Percentiles rank a stretch among this genome's conserved stretches.
phyloP scores from a whole-genome alignment of 2,797 vertebrate species.

The Myoxocephalus aenaeus region DNA sequence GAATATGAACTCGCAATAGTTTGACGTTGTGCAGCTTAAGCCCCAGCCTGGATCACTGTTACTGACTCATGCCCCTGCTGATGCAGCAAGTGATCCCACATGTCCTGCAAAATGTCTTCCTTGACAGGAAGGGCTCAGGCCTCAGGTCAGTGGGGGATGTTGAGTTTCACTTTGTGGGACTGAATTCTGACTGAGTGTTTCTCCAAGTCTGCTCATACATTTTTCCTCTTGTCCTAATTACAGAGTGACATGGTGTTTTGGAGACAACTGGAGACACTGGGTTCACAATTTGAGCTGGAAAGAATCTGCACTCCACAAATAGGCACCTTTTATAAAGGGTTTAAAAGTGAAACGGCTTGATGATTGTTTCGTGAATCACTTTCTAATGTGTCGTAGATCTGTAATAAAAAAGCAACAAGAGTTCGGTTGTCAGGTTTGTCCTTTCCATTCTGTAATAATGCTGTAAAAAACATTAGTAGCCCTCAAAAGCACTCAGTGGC shows the following conservation, averaged over 20 bases:
- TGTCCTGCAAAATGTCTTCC: slow-evolving; percentile 57
- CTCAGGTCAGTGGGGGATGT: slow-evolving; percentile 34
- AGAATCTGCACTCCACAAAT: not conserved
- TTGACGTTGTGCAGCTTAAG: slow-evolving; percentile 63
- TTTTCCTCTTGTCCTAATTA: not conserved
- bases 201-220: slow-evolving; percentile 10
- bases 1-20: slow-evolving; percentile 35
- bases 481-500: not conserved
- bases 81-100: slow-evolving; percentile 58
- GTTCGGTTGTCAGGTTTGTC: not conserved
- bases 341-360: not conserved
- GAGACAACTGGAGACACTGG: not conserved
- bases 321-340: not conserved
- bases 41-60: slow-evolving; percentile 48
- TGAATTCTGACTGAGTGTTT: slow-evolving; percentile 32
- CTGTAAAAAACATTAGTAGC: not conserved
- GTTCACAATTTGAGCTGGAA: not conserved
- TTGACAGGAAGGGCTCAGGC: slow-evolving; percentile 59
- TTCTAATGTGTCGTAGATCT: not conserved
- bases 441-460: not conserved
- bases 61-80: slow-evolving; percentile 65
- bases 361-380: not conserved
- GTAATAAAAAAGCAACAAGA: not conserved
- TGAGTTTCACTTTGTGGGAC: slow-evolving; percentile 41
- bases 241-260: not conserved